Evolutionary conservation across 2,888 invertebrate species (phyloP), one percentile per base, ranked within the genome.

Genomic region (Priocnemis perturbator): DNA sequence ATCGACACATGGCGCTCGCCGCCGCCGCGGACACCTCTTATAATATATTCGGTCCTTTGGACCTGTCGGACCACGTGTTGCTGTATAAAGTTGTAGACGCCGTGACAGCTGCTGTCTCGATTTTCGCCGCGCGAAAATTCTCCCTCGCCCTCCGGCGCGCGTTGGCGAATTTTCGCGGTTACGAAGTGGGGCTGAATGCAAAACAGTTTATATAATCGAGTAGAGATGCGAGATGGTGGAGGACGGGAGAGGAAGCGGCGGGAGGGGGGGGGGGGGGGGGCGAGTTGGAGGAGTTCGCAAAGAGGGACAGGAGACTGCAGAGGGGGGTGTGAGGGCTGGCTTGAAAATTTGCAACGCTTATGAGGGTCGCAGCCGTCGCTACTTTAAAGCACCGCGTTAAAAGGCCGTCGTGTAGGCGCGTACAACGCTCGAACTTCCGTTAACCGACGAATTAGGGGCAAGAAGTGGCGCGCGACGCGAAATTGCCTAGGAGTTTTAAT

Each of bases 21-120:
- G 69, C 64, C 67, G 66, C 2, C 26, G n/a, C n/a, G n/a, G 26
- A 26, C 26, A 68, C 73, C 73, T 74, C 69, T 76, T 69, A 73
- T 79, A 79, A 79, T 79, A 68, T 79, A 79, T 78, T 79, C 80
- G 66, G 52, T 57, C 64, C 64, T 71, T 37, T 73, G 73, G 71
- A 57, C 68, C 71, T 84, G 85, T 83, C 74, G 75, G 75, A 74
- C 84, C 85, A 84, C 85, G 80, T 85, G 85, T 83, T 83, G 82
- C 85, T 84, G 78, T 77, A 81, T 78, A 69, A 77, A 73, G 63
- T 73, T 60, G 72, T 65, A 53, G 37, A 37, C 11, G 14, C 37
- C 37, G 81, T 69, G 81, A 78, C 83, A 84, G 84, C 83, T 84
- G 83, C 78, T 78, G 75, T 81, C 79, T 37, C 37, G 37, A 37